phyloP scores from a whole-genome alignment of 64 coral and sea anemone species.

The Stichodactyla mertensii region DNA sequence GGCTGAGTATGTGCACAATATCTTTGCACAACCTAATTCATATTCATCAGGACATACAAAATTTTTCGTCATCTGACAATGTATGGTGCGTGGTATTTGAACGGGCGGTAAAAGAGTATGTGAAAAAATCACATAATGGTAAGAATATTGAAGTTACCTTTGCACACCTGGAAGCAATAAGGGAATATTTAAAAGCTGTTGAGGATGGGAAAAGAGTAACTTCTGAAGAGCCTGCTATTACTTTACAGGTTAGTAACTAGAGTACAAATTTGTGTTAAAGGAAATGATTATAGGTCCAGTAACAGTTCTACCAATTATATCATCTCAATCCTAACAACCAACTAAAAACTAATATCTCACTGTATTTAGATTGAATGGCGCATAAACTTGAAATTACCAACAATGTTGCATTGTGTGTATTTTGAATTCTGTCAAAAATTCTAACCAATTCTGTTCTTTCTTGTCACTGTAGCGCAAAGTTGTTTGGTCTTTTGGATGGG shows the following conservation, averaged over 20 bases:
- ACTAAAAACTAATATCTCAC: too few relatives aligned
- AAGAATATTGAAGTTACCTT: conserved; percentile 18
- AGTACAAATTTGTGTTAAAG: too few relatives aligned
- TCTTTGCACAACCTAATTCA: conserved; percentile 66
- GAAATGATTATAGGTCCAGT: too few relatives aligned
- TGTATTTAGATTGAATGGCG: too few relatives aligned
- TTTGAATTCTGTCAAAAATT: too few relatives aligned
- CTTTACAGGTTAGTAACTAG: background rate
- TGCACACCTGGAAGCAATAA: background rate
- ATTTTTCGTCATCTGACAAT: conserved; percentile 49
- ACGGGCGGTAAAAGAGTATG: conserved; percentile 49
- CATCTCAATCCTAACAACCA: too few relatives aligned
- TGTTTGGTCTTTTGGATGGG: too few relatives aligned
- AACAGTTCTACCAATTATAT: too few relatives aligned
- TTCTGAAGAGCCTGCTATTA: background rate
- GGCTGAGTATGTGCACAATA: conserved; percentile 58
- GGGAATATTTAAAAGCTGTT: conserved; percentile 31
- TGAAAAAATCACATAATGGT: conserved; percentile 18
- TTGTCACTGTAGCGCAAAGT: too few relatives aligned
- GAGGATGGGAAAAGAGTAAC: background rate
- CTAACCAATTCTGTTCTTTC: too few relatives aligned
- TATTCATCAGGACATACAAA: conserved; percentile 47
- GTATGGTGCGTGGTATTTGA: conserved; percentile 50
- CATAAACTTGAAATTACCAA: too few relatives aligned
- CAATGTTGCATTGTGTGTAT: too few relatives aligned